Evolutionary conservation across 2,888 invertebrate species (phyloP), one percentile per base, ranked within the genome.

Genomic region (Eupithecia exiguata): DNA sequence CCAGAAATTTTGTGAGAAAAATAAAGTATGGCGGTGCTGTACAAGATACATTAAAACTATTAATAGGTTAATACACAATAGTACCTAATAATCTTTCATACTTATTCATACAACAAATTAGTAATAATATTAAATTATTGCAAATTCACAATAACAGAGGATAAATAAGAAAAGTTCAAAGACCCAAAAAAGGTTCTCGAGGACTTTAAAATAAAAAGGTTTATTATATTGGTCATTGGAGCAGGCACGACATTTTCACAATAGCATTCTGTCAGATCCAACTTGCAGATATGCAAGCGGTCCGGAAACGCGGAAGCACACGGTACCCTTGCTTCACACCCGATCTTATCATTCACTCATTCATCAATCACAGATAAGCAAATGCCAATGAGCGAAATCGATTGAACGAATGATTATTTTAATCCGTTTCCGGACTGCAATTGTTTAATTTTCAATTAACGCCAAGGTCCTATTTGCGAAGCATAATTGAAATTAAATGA

Each of bases 381-480:
- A 83, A 83, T 80, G 80, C 78, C 68, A 79, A 77, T 81, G 79
- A 82, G 81, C 81, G 82, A 83, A 83, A 83, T 81, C 69, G 71
- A 77, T 79, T 73, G 75, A 78, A 74, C 80, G 82, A 79, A 66
- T 66, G 66, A 66, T 66, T 40, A 40, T 43, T 66, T 82, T 79
- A 79, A 69, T 80, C 73, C 70, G 77, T 83, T 84, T 87, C 87
- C 87, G 85, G 83, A 78, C 76, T 77, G 77, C 77, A 77, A 81
- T 80, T 80, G 79, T 84, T 78, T 80, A 77, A 81, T 82, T 83
- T 76, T 81, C 76, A 84, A 83, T 82, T 79, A 79, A 69, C 35
- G 68, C 70, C 84, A 85, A 86, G 87, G 86, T 76, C 58, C 75
- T 70, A n/a, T 36, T 49, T 53, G 76, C 82, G 74, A 84, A 84